Evolutionary conservation across 2,888 invertebrate species (phyloP).

Genomic region (Lepidocyrtinus sp.): DNA sequence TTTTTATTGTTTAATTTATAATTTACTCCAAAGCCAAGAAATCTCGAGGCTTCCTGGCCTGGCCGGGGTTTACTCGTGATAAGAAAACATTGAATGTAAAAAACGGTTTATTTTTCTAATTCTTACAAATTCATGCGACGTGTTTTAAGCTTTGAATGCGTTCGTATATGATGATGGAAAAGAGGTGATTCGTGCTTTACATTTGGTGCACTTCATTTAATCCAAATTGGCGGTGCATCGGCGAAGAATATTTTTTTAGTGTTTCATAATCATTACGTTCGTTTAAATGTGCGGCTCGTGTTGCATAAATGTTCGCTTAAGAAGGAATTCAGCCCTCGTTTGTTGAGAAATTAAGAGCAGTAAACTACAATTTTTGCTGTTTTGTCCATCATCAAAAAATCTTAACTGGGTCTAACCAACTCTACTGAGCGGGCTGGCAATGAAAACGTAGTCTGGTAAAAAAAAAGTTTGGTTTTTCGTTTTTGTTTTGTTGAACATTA

Average conservation of each 20-base stretch:
- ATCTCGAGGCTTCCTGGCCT: background rate
- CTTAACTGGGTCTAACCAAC: background rate
- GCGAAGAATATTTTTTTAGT: background rate
- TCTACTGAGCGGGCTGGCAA: background rate
- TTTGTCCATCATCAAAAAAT: slow-evolving; percentile 7
- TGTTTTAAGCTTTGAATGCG: slow-evolving; percentile 1
- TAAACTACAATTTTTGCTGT: background rate
- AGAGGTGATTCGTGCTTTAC: slow-evolving; percentile 3
- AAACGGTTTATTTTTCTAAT: slow-evolving; percentile 11
- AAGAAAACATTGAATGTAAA: background rate
- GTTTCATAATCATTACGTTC: background rate
- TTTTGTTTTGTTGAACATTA: slow-evolving; percentile 10
- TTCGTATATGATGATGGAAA: background rate
- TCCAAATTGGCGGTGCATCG: background rate
- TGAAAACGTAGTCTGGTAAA: slow-evolving; percentile 1
- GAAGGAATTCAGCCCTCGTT: background rate
- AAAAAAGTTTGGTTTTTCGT: too few relatives aligned
- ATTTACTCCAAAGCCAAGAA: background rate
- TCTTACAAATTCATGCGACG: slow-evolving; percentile 13
- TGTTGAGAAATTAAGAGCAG: background rate
- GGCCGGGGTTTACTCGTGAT: slow-evolving; percentile 7
- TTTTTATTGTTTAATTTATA: slow-evolving; percentile 1
- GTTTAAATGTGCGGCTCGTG: background rate
- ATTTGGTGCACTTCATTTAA: background rate
- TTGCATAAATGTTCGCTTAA: background rate